These are phyloP conservation scores for Cercocebus atys DNA, from an alignment of 2,113 vertebrate species.

Conservation along the genomic window DNA sequence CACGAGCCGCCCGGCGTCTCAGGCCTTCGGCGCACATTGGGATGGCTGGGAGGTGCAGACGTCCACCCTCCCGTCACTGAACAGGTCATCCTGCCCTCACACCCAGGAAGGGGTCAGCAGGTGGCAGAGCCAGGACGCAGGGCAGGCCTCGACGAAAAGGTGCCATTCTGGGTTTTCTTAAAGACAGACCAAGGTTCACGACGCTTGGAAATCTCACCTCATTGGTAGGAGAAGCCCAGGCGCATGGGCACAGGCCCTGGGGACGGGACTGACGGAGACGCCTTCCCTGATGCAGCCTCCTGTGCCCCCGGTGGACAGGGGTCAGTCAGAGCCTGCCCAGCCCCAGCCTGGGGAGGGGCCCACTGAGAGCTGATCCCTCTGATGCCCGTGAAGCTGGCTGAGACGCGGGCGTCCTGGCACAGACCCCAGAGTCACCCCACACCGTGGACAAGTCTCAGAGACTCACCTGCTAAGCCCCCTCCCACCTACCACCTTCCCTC, in stretches of 20 bases:
- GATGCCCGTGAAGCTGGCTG: too few relatives aligned
- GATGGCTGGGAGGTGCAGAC: not conserved
- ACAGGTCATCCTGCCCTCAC: fast-evolving
- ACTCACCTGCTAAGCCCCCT: too few relatives aligned
- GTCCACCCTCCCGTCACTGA: fast-evolving
- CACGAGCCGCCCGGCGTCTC: not conserved
- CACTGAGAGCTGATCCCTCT: not conserved
- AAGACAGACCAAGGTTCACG: not conserved
- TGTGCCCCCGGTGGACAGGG: too few relatives aligned
- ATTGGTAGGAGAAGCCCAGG: not conserved
- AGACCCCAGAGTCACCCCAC: not conserved
- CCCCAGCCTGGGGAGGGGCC: not conserved
- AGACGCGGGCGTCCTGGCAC: fast-evolving
- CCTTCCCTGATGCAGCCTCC: not conserved
- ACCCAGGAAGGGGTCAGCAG: not conserved
- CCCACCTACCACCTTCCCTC: not conserved
- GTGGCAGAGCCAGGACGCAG: not conserved
- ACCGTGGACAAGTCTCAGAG: not conserved
- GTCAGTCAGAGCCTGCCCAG: not conserved
- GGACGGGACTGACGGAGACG: fast-evolving
- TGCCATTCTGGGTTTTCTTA: not conserved
- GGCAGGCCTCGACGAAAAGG: not conserved
- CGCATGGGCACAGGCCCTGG: not conserved
- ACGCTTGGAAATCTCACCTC: too few relatives aligned
- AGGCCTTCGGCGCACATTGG: not conserved